A percentile compares a stretch with the other conserved stretches of the same genome.
phyloP scores from a whole-genome alignment of 1,140 invertebrate genomes.

The Aphaenogaster rudis region DNA sequence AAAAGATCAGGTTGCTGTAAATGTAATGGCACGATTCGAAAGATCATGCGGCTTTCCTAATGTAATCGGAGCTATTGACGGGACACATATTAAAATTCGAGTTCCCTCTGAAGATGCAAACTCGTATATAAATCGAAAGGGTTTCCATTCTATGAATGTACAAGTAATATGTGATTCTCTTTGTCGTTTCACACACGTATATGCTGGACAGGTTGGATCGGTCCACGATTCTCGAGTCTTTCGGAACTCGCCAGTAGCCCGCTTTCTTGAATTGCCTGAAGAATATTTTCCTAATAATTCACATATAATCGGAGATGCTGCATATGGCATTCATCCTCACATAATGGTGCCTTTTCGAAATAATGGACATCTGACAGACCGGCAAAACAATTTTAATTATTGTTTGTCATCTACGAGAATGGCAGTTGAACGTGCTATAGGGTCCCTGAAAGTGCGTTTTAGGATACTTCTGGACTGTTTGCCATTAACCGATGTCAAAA shows the following conservation, averaged over 20 bases:
- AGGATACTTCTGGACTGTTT: not conserved
- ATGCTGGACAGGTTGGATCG: not conserved
- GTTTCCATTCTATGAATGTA: not conserved
- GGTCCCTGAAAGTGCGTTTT: not conserved
- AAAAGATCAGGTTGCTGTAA: not conserved
- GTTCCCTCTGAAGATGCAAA: not conserved
- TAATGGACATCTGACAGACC: not conserved
- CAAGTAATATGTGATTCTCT: slow-evolving; percentile 10
- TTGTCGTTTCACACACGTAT: not conserved
- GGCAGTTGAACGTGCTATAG: not conserved
- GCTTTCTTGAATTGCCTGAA: not conserved
- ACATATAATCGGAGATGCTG: not conserved
- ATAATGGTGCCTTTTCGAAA: not conserved
- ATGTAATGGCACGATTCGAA: slow-evolving; percentile 1
- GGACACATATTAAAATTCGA: not conserved
- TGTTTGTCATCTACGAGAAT: not conserved
- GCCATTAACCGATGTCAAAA: not conserved
- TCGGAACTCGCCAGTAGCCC: not conserved
- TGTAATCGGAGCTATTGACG: not conserved
- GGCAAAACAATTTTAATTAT: slow-evolving; percentile 1
- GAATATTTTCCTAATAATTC: not conserved
- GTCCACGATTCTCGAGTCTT: not conserved
- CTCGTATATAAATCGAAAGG: not conserved
- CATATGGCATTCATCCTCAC: not conserved
- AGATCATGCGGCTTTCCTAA: not conserved